These are phyloP conservation scores for Caenorhabditis wallacei DNA, from an alignment of 2,888 invertebrate species.

Conservation along the genomic window DNA sequence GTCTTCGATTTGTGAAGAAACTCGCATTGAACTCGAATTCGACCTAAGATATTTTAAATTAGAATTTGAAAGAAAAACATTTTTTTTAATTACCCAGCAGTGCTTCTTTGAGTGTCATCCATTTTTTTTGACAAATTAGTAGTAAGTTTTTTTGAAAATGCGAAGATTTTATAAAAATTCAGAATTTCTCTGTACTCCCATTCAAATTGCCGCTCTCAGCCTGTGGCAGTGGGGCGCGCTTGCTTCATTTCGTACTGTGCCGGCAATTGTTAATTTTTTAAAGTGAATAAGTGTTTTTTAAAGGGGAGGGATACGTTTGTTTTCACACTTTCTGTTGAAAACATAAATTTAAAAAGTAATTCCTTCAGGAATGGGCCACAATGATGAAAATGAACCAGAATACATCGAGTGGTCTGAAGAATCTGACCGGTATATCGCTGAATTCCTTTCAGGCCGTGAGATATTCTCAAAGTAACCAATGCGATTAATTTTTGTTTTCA, in stretches of 20 bases:
- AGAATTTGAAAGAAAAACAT: background rate
- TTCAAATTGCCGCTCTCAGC: constrained; percentile 26
- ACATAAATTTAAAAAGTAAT: too few relatives aligned
- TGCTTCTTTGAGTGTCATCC: constrained; percentile 29
- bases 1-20: background rate
- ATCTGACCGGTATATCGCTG: background rate
- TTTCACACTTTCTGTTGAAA: background rate
- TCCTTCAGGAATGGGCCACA: too few relatives aligned
- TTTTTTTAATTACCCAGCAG: background rate
- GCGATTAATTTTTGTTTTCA: background rate
- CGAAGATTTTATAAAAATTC: constrained; percentile 1
- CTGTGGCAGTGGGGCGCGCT: constrained; percentile 33
- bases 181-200: background rate
- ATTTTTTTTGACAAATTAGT: constrained; percentile 6
- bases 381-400: background rate
- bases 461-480: background rate
- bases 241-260: background rate
- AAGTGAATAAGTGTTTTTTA: too few relatives aligned
- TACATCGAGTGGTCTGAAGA: background rate
- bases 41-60: constrained; percentile 1
- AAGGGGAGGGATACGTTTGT: too few relatives aligned
- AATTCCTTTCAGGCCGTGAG: constrained; percentile 7
- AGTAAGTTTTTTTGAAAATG: background rate
- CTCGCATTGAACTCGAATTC: background rate
- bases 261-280: background rate